Evolutionary conservation across 1,140 invertebrate genomes (phyloP), one percentile per base, ranked within the genome.

Genomic region (Holotrichia oblita): DNA sequence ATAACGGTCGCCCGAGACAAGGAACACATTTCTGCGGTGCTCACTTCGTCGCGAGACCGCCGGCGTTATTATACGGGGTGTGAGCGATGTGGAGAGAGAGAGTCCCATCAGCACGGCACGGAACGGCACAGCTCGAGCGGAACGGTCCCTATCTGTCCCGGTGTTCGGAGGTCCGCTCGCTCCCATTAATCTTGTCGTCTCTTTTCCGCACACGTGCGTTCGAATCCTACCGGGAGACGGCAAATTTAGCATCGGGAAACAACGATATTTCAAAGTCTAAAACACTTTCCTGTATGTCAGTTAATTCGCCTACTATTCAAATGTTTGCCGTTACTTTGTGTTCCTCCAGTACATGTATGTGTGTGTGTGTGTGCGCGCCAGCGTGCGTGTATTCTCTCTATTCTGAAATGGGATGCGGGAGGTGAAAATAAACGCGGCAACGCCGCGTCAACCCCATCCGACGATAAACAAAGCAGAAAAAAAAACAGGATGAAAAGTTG

Each of bases 191-290:
- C 79, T 80, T 79, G 61, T 81, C 77, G 80, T 80, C 81, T 82
- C 79, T 81, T 81, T 83, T 78, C 79, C 77, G 79, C 59, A 42
- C 78, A 78, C 74, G 73, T 80, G 78, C 76, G 72, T 73, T 73
- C 76, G 79, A 76, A 77, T 79, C 79, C 82, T 79, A 59, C 42
- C 59, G 81, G 82, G 82, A 82, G 80, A 80, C 81, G 81, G 78
- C 75, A 81, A 83, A 83, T 83, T 83, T 83, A 83, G 77, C 81
- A 82, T 81, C 81, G 77, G 79, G 78, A 78, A 80, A 75, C 80
- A 79, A 79, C 79, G 76, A 82, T 83, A 83, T 82, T 82, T 83
- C 82, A 83, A 80, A 83, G 82, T 83, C 81, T 81, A 77, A 81
- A 83, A 83, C 81, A 81, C 81, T 83, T 83, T 83, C 78, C 76